Percentiles rank a stretch among this genome's conserved stretches.
phyloP scores from a whole-genome alignment of 2,888 invertebrate genomes.

The Ormia ochracea region DNA sequence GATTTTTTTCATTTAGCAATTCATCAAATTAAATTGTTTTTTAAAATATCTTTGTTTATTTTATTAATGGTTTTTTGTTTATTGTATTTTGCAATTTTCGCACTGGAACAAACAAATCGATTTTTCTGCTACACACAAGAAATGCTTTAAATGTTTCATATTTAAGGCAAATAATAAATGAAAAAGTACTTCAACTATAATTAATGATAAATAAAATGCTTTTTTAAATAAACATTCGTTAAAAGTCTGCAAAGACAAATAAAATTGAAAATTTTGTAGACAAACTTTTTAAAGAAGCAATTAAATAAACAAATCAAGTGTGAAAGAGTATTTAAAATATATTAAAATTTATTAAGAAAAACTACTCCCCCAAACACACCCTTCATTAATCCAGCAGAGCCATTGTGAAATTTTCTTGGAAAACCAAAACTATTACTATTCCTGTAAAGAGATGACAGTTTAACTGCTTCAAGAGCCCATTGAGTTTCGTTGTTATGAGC shows the following conservation, averaged over 20 bases:
- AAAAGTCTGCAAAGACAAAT: background rate
- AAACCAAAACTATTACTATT: background rate
- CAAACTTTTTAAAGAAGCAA: background rate
- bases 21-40: background rate
- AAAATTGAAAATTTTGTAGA: background rate
- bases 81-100: background rate
- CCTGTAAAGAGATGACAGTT: background rate
- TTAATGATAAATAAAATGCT: conserved; percentile 14
- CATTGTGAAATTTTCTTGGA: background rate
- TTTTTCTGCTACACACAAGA: background rate
- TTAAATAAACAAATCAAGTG: conserved; percentile 23
- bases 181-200: conserved; percentile 1
- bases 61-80: conserved; percentile 35
- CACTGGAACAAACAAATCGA: conserved; percentile 3
- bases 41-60: conserved; percentile 21
- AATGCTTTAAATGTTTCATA: conserved; percentile 6
- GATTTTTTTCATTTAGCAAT: background rate
- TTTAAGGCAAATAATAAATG: conserved; percentile 16
- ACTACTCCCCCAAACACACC: background rate
- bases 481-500: background rate
- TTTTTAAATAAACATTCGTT: conserved; percentile 13
- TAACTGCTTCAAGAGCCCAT: background rate
- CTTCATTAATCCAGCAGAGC: background rate
- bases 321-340: background rate
- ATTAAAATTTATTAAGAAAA: background rate